Evolutionary conservation across 2,113 vertebrate genomes (phyloP).

Genomic region (Aldabrachelys gigantea): DNA sequence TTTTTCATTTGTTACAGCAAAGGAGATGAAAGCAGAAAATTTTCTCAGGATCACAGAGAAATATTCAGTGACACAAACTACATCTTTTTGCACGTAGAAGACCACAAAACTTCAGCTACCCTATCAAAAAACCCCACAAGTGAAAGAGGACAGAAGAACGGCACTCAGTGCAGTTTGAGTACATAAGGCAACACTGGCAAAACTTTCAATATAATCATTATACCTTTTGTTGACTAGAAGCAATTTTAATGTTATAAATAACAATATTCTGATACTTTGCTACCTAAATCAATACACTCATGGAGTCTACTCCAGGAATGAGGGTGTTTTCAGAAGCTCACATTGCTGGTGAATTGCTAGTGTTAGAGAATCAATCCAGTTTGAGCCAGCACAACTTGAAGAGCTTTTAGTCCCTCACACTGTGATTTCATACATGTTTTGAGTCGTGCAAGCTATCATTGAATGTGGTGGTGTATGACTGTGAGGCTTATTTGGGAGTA

Average conservation of each 20-base stretch:
- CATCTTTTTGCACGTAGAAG: not conserved
- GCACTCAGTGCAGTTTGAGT: not conserved
- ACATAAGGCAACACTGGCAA: not conserved
- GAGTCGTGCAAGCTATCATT: not conserved
- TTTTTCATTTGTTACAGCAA: conserved; percentile 16
- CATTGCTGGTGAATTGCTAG: not conserved
- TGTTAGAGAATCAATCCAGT: not conserved
- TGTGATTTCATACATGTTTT: not conserved
- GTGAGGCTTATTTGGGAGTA: not conserved
- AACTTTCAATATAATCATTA: not conserved
- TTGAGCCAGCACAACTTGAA: not conserved
- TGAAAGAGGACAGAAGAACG: not conserved
- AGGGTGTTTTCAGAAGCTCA: not conserved
- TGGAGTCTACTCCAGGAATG: not conserved
- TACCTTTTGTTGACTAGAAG: not conserved
- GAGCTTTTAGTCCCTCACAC: not conserved
- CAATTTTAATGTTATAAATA: not conserved
- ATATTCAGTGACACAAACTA: not conserved
- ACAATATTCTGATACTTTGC: not conserved
- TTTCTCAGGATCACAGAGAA: not conserved
- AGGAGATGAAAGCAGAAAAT: not conserved
- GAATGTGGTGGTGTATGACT: not conserved
- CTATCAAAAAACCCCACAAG: not conserved
- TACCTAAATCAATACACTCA: not conserved
- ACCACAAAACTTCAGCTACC: not conserved